Base-by-base conservation (phyloP, 2,888 invertebrate species). In the Cephus runcator region DNA sequence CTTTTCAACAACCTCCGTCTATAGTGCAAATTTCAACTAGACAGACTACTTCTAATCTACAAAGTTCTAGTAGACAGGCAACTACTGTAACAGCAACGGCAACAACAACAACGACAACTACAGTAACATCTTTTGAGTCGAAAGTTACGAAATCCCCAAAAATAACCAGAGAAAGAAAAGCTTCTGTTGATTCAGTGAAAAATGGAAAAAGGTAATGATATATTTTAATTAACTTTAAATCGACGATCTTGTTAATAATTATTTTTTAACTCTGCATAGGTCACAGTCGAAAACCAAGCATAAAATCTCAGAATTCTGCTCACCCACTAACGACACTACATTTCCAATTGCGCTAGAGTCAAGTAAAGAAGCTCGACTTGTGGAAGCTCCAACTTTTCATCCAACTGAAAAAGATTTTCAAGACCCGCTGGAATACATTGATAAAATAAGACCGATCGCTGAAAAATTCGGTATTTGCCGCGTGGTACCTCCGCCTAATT, bases 391-490 rank as follows among this genome's bases (percentile, higher is more conserved):
- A 0, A 94, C 95, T 0, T 98, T 96, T 90, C 93, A 95, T 87
- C 98, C 97, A 0, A 95, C 95, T 0, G 95, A 95, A 80, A 95
- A 95, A 84, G 97, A 98, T 87, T 98, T 98, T 88, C 90, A 87
- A 81, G 97, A 98, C 92, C 98, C 98, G 0, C 92, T 98, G 9
- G 94, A 95, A 80, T 98, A 96, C 86, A 96, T 98, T 79, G 96
- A 96, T 80, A 94, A 95, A 80, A 96, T 98, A 56, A 93, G 95
- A 76, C 93, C 95, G 0, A 92, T 94, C 76, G 97, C 97, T 0
- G 95, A 96, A 73, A 94, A 95, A 79, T 98, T 94, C 90, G 98
- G 98, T 0, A 94, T 98, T 79, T 98, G 98, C 88, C 94, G 96
- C 82, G 96, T 98, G 35, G 95, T 98, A 34, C 97, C 98, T 4